phyloP scores from a whole-genome alignment of 2,888 invertebrate species.

The Eudasyphora cyanicolor region DNA sequence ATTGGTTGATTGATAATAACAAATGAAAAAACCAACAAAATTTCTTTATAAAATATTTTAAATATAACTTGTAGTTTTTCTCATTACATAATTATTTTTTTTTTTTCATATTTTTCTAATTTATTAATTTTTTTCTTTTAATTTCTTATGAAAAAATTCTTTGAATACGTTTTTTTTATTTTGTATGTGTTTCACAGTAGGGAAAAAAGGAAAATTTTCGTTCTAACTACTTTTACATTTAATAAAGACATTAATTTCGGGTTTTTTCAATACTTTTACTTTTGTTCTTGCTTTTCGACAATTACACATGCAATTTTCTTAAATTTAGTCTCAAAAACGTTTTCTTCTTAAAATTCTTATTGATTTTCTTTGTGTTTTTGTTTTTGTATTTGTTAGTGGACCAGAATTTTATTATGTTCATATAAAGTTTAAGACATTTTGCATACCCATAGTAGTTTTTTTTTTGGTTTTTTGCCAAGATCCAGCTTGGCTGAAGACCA shows the following conservation, averaged over 20 bases:
- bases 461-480: slow-evolving; percentile 56
- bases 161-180: not conserved
- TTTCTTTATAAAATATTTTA: slow-evolving; percentile 26
- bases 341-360: slow-evolving; percentile 7
- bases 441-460: not conserved
- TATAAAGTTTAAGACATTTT: slow-evolving; percentile 1
- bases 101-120: slow-evolving; percentile 16
- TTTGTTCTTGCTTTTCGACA: not conserved
- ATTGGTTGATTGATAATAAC: too few relatives aligned
- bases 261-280: not conserved
- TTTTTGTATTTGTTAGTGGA: not conserved
- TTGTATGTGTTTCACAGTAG: not conserved
- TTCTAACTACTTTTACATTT: slow-evolving; percentile 61
- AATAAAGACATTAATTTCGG: slow-evolving; percentile 46
- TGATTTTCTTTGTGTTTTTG: not conserved
- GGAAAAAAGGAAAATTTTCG: slow-evolving; percentile 10
- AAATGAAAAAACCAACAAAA: slow-evolving; percentile 6
- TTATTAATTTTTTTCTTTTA: not conserved
- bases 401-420: not conserved
- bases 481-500: slow-evolving; percentile 59
- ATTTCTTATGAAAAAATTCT: not conserved
- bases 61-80: not conserved
- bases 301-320: slow-evolving; percentile 13
- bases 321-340: slow-evolving; percentile 22
- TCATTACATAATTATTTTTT: too few relatives aligned